These are phyloP conservation scores for Podiceps cristatus DNA, from an alignment of 2,113 vertebrate species.

Conservation along the genomic window DNA sequence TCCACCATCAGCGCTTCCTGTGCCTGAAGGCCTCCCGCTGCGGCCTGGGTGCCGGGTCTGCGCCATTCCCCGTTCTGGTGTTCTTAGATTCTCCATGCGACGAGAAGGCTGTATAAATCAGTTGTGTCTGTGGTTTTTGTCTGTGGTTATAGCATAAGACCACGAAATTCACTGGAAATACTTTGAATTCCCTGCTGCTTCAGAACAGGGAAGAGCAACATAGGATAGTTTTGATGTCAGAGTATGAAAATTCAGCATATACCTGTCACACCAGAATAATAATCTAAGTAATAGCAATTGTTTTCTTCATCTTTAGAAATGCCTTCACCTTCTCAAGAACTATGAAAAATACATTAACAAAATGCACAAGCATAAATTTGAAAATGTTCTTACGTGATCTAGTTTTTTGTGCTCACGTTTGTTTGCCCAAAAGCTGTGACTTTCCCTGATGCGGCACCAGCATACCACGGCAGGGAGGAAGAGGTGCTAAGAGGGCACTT, in stretches of 20 bases:
- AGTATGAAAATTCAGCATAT: background rate
- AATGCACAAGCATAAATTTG: background rate
- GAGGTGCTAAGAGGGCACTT: background rate
- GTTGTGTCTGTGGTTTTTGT: background rate
- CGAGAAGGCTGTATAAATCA: background rate
- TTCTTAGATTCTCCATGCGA: background rate
- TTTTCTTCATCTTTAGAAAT: background rate
- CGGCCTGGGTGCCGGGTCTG: background rate
- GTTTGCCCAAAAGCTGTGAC: background rate
- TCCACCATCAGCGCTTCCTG: background rate
- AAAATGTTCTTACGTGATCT: background rate
- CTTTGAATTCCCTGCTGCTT: background rate
- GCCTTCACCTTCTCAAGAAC: background rate
- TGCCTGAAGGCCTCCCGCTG: background rate
- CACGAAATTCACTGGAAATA: background rate
- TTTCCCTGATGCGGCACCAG: background rate
- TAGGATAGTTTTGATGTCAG: background rate
- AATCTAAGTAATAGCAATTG: background rate
- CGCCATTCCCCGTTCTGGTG: background rate
- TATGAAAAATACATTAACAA: background rate
- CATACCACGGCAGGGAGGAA: background rate
- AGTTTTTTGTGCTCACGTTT: background rate
- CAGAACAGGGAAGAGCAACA: background rate
- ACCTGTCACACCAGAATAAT: background rate
- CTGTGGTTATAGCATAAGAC: background rate